A percentile compares a stretch with the other conserved stretches of the same genome.
phyloP scores from a whole-genome alignment of 2,113 vertebrate species.

The Zeus faber region DNA sequence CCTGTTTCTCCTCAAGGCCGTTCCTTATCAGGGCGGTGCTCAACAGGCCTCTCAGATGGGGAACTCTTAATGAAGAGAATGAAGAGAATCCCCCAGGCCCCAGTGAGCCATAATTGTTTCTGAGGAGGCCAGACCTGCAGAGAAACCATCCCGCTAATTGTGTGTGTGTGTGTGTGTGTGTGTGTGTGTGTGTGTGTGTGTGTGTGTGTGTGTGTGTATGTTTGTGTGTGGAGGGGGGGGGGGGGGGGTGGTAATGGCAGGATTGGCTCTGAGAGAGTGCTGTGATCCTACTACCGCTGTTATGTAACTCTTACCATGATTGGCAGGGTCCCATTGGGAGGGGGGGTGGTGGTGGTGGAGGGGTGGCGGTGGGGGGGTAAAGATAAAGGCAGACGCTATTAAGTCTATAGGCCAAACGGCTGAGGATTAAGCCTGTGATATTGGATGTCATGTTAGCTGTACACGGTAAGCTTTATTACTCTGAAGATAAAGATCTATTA shows the following conservation, averaged over 20 bases:
- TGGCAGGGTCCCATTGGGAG: conserved; percentile 2
- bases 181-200: too few species aligned
- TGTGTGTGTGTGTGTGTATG: too few species aligned
- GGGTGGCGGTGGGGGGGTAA: background rate
- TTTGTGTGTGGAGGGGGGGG: background rate
- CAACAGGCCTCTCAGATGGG: conserved; percentile 10
- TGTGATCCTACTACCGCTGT: conserved; percentile 15
- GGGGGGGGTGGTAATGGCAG: background rate
- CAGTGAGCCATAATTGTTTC: conserved; percentile 8
- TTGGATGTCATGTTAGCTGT: too few species aligned
- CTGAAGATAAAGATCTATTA: too few species aligned
- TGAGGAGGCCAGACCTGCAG: conserved; percentile 2
- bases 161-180: too few species aligned
- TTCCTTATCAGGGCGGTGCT: background rate
- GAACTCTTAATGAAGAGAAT: background rate
- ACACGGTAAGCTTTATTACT: too few species aligned
- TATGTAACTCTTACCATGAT: conserved; percentile 19
- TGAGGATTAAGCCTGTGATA: background rate
- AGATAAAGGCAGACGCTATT: background rate
- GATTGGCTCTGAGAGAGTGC: background rate
- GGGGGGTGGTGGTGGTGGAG: background rate
- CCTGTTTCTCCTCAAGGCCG: background rate
- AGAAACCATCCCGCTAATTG: too few species aligned
- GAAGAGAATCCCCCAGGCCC: too few species aligned
- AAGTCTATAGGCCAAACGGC: background rate